Base-by-base conservation (phyloP, 2,888 invertebrate species). In the Cactoblastis cactorum region DNA sequence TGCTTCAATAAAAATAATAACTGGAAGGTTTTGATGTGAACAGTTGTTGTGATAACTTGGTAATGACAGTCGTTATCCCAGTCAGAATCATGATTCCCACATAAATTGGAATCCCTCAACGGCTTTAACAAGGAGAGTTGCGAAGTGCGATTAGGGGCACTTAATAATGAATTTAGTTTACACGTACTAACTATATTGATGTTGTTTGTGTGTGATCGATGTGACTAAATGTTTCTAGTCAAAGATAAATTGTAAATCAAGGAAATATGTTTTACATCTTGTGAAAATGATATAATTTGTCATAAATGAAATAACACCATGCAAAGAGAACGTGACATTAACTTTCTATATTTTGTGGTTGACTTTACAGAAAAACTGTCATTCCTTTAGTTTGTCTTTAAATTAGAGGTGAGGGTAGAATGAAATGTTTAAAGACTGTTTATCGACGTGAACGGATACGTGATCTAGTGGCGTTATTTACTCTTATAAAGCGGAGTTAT, bases 81-180 rank as follows among this genome's bases (percentile, higher is more conserved):
- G 19, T 11, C 12, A 34, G 34, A 49, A 49, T 41, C 39, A 49
- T 49, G 39, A 18, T 41, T 49, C 34, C 19, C 41, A 41, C 47
- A 48, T 48, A 48, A 48, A 48, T 48, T 37, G 47, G 47, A 37
- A 48, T 48, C 24, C 47, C 47, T 48, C 47, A 19, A 45, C 14
- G 37, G 47, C 24, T 37, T 34, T 48, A 48, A 48, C 47, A 48
- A 48, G 37, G 47, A 37, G 37, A 48, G 47, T 48, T 37, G 47
- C 37, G 47, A 48, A 48, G 24, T 48, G 47, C 47, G 47, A 48
- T 48, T 48, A 48, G 37, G 37, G 47, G 47, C 37, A 48, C 47
- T 48, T 48, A 37, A 48, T 22, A 28, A 46, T 37, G 22, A 48
- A 37, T 37, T 37, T 48, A 46, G 34, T 12, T 28, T 24, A 38